A percentile compares a stretch with the other conserved stretches of the same genome.
phyloP scores from a whole-genome alignment of 2,888 invertebrate species.

The Troides oblongomaculatus region DNA sequence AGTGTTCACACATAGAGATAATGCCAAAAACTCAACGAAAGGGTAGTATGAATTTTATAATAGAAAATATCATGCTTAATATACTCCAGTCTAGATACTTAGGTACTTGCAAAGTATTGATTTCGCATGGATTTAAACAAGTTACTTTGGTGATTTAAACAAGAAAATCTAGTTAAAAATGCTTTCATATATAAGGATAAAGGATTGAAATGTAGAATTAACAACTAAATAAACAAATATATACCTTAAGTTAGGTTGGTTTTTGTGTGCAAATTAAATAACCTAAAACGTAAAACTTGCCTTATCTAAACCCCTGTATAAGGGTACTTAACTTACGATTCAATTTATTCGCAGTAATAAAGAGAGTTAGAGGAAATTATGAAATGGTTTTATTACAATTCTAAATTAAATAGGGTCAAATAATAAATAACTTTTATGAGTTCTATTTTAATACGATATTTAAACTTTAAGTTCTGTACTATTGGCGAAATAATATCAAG shows the following conservation, averaged over 20 bases:
- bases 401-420: conserved; percentile 5
- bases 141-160: neutral
- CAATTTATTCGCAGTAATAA: conserved; percentile 18
- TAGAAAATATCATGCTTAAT: neutral
- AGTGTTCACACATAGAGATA: neutral
- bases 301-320: conserved; percentile 10
- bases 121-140: neutral
- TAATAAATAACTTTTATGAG: conserved; percentile 8
- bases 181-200: too few relatives aligned
- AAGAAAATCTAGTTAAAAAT: too few relatives aligned
- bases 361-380: conserved; percentile 16
- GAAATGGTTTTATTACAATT: conserved; percentile 18
- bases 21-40: neutral
- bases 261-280: conserved; percentile 12
- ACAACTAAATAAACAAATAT: neutral
- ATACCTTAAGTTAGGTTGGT: neutral
- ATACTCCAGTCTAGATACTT: neutral
- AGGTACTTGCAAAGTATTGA: too few relatives aligned
- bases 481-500: neutral
- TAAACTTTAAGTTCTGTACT: neutral
- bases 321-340: conserved; percentile 17
- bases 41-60: neutral
- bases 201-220: neutral
- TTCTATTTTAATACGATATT: neutral
- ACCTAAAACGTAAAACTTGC: conserved; percentile 11